phyloP scores from a whole-genome alignment of 2,113 vertebrate genomes.

The Hippocampus mohnikei region DNA sequence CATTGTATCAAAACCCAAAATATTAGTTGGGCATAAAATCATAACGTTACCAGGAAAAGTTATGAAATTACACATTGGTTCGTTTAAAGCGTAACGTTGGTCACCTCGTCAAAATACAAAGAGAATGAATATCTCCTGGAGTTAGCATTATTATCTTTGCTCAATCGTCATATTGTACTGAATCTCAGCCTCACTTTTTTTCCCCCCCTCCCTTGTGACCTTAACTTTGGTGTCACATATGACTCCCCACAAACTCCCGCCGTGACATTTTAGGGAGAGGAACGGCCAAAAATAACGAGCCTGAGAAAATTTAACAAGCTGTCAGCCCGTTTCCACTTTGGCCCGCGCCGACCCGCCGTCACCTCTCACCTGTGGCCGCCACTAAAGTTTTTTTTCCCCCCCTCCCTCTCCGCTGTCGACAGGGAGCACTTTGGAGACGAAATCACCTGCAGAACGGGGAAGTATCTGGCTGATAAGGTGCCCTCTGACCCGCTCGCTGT shows the following conservation, averaged over 20 bases:
- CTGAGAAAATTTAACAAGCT: slow-evolving; percentile 56
- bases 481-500: slow-evolving; percentile 57
- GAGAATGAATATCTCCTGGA: not conserved
- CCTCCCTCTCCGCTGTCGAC: slow-evolving; percentile 26
- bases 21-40: too few relatives aligned
- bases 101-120: not conserved
- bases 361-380: slow-evolving; percentile 14
- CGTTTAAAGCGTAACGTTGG: not conserved
- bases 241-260: slow-evolving; percentile 8
- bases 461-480: slow-evolving; percentile 61
- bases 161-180: not conserved
- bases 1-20: too few relatives aligned
- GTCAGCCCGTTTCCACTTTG: slow-evolving; percentile 53
- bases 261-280: slow-evolving; percentile 52
- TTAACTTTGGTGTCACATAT: slow-evolving; percentile 36
- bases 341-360: slow-evolving; percentile 26
- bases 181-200: not conserved
- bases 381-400: slow-evolving; percentile 31
- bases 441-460: slow-evolving; percentile 81
- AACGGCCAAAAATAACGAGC: slow-evolving; percentile 46
- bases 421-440: slow-evolving; percentile 77
- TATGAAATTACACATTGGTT: too few relatives aligned
- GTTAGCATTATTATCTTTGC: not conserved
- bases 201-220: slow-evolving; percentile 18
- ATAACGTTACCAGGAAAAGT: too few relatives aligned